Evolutionary conservation across 2,888 invertebrate species (phyloP).

Genomic region (Spodoptera picta): DNA sequence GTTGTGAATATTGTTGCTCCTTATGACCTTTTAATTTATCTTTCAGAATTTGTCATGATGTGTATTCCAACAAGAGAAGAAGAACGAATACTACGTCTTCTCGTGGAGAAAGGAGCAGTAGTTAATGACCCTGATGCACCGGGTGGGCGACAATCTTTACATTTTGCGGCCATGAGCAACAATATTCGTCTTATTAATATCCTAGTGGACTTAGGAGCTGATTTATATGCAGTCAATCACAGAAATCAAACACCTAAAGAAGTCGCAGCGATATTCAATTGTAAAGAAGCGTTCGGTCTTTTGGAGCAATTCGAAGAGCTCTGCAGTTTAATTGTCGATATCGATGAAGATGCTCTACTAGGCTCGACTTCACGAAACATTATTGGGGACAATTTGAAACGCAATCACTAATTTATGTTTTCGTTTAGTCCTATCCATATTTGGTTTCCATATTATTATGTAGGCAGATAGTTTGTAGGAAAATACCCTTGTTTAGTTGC

Average conservation of each 20-base stretch:
- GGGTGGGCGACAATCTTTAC: slow-evolving; percentile 82
- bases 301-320: slow-evolving; percentile 60
- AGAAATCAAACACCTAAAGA: slow-evolving; percentile 77
- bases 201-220: slow-evolving; percentile 75
- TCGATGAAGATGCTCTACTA: too few relatives aligned
- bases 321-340: too few relatives aligned
- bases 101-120: slow-evolving; percentile 73
- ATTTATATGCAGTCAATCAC: slow-evolving; percentile 71
- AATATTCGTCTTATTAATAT: slow-evolving; percentile 74
- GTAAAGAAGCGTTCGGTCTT: slow-evolving; percentile 66
- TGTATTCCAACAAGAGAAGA: slow-evolving; percentile 75
- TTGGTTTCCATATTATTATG: too few relatives aligned
- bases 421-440: too few relatives aligned
- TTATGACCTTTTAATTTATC: background rate
- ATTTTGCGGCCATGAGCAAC: slow-evolving; percentile 86
- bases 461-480: too few relatives aligned
- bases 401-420: too few relatives aligned
- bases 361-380: too few relatives aligned
- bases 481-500: too few relatives aligned
- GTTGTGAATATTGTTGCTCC: too few relatives aligned
- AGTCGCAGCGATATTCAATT: slow-evolving; percentile 74
- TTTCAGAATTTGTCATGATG: slow-evolving; percentile 81
- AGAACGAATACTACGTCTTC: slow-evolving; percentile 71
- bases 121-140: slow-evolving; percentile 76
- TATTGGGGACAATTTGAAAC: too few relatives aligned